Evolutionary conservation across 2,797 vertebrate species (phyloP).

Genomic region (Tenualosa ilisha): DNA sequence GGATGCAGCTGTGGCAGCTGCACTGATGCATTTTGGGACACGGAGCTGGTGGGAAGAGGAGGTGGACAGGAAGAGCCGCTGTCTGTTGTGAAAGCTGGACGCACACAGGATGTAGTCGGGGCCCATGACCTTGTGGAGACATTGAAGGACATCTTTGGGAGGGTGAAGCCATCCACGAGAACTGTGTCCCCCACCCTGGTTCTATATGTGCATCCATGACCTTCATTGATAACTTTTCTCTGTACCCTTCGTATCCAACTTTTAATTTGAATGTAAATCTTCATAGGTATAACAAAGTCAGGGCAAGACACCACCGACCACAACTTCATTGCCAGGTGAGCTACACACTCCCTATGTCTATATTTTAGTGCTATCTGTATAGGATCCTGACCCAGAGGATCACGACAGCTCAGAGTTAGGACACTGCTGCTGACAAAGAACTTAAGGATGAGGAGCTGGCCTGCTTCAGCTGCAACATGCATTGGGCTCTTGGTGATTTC

Average conservation of each 20-base stretch:
- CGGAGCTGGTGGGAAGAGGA: slow-evolving; percentile 30
- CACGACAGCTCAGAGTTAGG: slow-evolving; percentile 66
- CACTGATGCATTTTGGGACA: slow-evolving; percentile 38
- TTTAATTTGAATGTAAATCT: slow-evolving; percentile 65
- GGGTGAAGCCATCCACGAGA: slow-evolving; percentile 74
- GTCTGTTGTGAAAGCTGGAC: slow-evolving; percentile 43
- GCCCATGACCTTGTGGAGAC: slow-evolving; percentile 37
- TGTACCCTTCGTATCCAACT: slow-evolving; percentile 67
- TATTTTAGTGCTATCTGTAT: slow-evolving; percentile 67
- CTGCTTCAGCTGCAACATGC: slow-evolving; percentile 70
- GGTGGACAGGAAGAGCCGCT: slow-evolving; percentile 33
- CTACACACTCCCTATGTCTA: slow-evolving; percentile 51
- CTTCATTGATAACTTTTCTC: slow-evolving; percentile 47
- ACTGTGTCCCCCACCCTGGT: slow-evolving; percentile 64
- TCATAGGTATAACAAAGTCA: slow-evolving; percentile 66
- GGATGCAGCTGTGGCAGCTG: slow-evolving; percentile 36
- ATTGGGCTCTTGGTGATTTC: slow-evolving; percentile 72
- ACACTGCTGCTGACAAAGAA: slow-evolving; percentile 71
- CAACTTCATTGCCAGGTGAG: background rate
- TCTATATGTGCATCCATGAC: slow-evolving; percentile 41
- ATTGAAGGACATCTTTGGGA: slow-evolving; percentile 71
- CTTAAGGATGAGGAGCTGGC: slow-evolving; percentile 75
- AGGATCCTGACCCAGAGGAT: slow-evolving; percentile 63
- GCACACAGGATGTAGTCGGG: slow-evolving; percentile 39
- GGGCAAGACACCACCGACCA: background rate